Conservation (phyloP, 2,797 vertebrate genomes). For the Graptemys geographica region DNA sequence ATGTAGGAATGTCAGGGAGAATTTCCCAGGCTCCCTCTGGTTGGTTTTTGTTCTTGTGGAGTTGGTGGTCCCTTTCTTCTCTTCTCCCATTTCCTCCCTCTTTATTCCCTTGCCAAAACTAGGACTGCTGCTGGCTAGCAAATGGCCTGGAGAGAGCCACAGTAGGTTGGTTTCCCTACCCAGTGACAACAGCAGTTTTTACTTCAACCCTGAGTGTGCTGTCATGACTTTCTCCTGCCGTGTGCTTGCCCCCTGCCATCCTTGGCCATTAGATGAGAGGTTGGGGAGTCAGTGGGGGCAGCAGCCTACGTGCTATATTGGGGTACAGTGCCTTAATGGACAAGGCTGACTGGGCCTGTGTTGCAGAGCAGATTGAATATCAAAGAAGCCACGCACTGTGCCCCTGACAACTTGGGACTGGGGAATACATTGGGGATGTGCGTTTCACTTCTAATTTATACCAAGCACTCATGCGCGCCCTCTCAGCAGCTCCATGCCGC, state of each 20-base stretch:
- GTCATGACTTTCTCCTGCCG: not conserved
- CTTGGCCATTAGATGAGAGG: not conserved
- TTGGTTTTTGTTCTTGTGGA: not conserved
- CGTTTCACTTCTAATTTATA: not conserved
- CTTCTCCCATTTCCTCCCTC: not conserved
- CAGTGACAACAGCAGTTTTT: not conserved
- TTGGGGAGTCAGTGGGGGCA: not conserved
- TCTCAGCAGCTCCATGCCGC: not conserved
- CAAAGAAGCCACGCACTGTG: not conserved
- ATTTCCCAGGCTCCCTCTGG: not conserved
- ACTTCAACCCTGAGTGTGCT: not conserved
- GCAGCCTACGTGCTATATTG: not conserved
- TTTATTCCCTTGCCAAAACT: not conserved
- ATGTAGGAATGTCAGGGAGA: not conserved
- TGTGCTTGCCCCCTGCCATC: not conserved
- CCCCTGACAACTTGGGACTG: fast-evolving
- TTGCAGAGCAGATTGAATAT: not conserved
- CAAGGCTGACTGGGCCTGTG: not conserved
- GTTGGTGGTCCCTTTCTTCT: not conserved
- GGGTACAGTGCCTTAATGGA: not conserved
- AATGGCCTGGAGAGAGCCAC: not conserved
- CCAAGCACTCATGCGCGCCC: not conserved
- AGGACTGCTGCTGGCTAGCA: not conserved
- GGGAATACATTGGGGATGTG: not conserved
- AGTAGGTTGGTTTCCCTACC: not conserved